A percentile compares a stretch with the other conserved stretches of the same genome.
Evolutionary conservation across 2,113 vertebrate genomes (phyloP).

Genomic region (Platysteira castanea): DNA sequence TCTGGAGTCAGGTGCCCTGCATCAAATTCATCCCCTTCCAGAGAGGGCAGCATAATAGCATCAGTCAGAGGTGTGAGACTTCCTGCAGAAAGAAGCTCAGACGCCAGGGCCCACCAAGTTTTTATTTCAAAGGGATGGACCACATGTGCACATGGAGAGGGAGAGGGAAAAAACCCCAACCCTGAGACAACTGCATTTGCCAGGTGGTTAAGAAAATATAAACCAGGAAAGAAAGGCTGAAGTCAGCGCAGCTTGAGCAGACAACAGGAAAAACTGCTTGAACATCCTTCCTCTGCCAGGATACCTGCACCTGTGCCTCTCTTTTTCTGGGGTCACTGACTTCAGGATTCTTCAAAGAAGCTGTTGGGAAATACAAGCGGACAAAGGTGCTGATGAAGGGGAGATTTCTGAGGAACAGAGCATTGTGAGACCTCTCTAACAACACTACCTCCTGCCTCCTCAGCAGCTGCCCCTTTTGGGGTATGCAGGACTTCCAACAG

Average conservation of each 20-base stretch:
- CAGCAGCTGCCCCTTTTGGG: not conserved
- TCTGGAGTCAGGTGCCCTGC: not conserved
- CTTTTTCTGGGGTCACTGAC: not conserved
- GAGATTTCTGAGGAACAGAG: not conserved
- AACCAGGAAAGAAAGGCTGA: not conserved
- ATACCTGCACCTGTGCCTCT: not conserved
- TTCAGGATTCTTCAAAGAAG: not conserved
- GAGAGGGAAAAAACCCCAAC: not conserved
- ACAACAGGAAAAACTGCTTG: not conserved
- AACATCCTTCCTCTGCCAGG: not conserved
- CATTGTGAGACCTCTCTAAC: not conserved
- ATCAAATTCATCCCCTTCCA: not conserved
- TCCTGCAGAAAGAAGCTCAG: not conserved
- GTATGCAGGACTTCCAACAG: not conserved
- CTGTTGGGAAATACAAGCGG: not conserved
- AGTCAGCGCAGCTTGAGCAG: not conserved
- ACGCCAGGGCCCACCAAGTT: not conserved
- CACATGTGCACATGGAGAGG: rapidly evolving
- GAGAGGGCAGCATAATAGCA: not conserved
- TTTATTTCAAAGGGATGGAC: not conserved
- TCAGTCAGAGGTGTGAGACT: not conserved
- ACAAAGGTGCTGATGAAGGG: not conserved
- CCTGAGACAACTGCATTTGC: not conserved
- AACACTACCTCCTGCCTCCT: not conserved
- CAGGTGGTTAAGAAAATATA: not conserved